phyloP scores from a whole-genome alignment of 1,140 invertebrate species.

The Danaus melanippus region DNA sequence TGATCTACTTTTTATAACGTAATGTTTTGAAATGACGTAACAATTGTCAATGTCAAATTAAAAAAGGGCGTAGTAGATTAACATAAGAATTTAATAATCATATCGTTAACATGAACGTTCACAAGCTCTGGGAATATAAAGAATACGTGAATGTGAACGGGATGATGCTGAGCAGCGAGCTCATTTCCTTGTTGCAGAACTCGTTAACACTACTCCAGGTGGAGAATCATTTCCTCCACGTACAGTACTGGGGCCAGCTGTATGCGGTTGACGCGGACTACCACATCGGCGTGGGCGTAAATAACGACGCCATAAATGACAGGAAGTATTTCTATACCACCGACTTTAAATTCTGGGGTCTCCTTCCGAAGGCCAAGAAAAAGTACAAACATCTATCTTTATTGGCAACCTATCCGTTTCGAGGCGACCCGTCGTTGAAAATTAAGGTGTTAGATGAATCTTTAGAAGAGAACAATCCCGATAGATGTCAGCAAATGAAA shows the following conservation, averaged over 20 bases:
- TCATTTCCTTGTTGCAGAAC: constrained; percentile 77
- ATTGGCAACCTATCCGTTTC: constrained; percentile 49
- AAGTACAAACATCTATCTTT: constrained; percentile 74
- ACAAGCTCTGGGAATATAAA: constrained; percentile 60
- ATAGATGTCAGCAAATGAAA: constrained; percentile 74
- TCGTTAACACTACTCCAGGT: constrained; percentile 80
- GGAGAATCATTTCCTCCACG: constrained; percentile 82
- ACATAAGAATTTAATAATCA: too few relatives aligned
- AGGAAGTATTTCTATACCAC: constrained; percentile 80
- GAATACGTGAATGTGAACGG: constrained; percentile 70
- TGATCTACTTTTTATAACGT: too few relatives aligned
- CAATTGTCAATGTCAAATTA: too few relatives aligned
- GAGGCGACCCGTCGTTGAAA: constrained; percentile 52
- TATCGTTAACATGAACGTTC: constrained; percentile 42
- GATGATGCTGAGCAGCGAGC: constrained; percentile 76
- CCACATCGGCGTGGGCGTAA: constrained; percentile 81
- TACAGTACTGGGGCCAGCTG: constrained; percentile 84
- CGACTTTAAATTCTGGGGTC: constrained; percentile 79
- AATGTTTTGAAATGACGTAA: too few relatives aligned
- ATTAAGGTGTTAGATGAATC: constrained; percentile 65
- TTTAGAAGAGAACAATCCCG: constrained; percentile 57
- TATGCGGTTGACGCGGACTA: constrained; percentile 79
- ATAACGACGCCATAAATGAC: constrained; percentile 76
- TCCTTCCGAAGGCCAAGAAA: constrained; percentile 76
- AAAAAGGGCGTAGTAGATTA: too few relatives aligned